Percentiles rank a stretch among this genome's conserved stretches.
Evolutionary conservation across 2,888 invertebrate species (phyloP).

Genomic region (Drymonia ruficornis): DNA sequence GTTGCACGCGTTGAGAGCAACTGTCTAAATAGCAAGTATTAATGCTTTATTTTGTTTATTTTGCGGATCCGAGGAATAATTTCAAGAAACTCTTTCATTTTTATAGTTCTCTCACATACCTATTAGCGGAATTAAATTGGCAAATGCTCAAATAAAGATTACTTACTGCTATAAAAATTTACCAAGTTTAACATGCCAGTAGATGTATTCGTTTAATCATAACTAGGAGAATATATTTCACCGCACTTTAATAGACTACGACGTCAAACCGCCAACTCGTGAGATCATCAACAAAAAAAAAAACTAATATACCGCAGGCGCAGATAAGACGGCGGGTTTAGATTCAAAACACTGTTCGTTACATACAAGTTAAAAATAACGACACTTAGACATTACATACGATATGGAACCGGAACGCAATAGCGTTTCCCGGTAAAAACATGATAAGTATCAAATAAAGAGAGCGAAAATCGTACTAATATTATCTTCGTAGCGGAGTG

Average conservation of each 20-base stretch:
- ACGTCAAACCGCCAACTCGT: neutral
- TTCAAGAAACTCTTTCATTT: neutral
- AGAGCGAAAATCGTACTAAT: neutral
- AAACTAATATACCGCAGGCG: neutral
- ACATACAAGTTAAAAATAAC: neutral
- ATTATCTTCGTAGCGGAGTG: conserved; percentile 4
- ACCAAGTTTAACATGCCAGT: conserved; percentile 19
- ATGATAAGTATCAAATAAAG: neutral
- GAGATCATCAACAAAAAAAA: conserved; percentile 2
- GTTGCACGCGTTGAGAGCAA: too few relatives aligned
- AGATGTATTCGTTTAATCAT: conserved; percentile 14
- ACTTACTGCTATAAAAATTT: conserved; percentile 18
- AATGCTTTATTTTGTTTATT: neutral
- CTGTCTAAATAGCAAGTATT: neutral
- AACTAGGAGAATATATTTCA: neutral
- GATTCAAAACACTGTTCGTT: neutral
- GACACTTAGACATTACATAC: neutral
- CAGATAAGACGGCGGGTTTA: neutral
- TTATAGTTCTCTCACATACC: conserved; percentile 10
- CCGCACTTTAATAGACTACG: neutral
- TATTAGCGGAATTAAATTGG: conserved; percentile 23
- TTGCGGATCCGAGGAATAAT: neutral
- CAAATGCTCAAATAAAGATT: conserved; percentile 30
- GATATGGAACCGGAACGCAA: neutral
- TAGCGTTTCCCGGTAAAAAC: neutral